phyloP scores from a whole-genome alignment of 2,797 vertebrate genomes.

The Phalanger gymnotis region DNA sequence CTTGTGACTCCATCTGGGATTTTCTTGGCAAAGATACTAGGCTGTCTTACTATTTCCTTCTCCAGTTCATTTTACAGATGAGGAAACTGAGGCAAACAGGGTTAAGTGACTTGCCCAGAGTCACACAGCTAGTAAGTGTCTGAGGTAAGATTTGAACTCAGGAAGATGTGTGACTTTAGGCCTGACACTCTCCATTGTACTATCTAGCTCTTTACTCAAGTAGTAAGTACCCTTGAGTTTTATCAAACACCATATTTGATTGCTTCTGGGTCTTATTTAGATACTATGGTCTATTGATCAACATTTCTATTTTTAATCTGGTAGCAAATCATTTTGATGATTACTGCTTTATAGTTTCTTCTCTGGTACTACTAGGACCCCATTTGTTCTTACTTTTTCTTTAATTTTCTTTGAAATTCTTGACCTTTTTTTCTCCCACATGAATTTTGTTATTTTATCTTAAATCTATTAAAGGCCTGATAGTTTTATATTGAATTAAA shows the following conservation, averaged over 20 bases:
- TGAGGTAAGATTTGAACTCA: neutral
- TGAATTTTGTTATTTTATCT: neutral
- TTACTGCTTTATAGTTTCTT: neutral
- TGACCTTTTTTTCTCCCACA: neutral
- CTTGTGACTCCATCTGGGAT: neutral
- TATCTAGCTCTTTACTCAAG: neutral
- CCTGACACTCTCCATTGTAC: neutral
- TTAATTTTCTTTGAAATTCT: neutral
- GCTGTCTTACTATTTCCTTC: neutral
- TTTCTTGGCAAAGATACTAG: neutral
- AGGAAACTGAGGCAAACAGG: too few relatives aligned
- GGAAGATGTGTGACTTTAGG: neutral
- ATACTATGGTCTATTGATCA: neutral
- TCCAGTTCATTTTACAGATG: neutral
- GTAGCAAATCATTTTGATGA: neutral
- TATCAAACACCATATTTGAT: neutral
- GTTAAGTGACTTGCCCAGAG: too few relatives aligned
- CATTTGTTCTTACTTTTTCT: neutral
- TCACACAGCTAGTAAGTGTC: too few relatives aligned
- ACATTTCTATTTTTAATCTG: neutral
- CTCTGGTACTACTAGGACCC: neutral
- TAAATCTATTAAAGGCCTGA: neutral
- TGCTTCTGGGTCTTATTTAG: neutral
- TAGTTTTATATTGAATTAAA: neutral
- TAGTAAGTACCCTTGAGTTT: neutral